A percentile compares a stretch with the other conserved stretches of the same genome.
Conservation (phyloP, 2,888 invertebrate species). For the Saturnia pavonia region DNA sequence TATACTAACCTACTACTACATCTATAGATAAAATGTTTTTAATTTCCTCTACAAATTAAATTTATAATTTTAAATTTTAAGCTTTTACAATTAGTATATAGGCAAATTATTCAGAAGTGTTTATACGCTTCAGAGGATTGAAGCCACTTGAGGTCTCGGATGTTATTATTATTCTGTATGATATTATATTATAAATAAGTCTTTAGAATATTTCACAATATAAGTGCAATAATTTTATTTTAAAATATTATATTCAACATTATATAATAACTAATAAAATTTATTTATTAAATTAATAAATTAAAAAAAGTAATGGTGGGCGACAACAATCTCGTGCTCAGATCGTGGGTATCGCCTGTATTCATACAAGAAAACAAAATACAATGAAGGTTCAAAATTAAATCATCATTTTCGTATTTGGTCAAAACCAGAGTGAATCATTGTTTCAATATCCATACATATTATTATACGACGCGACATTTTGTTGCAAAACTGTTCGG, state of each 20-base stretch:
- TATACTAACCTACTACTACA: neutral
- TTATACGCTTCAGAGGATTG: neutral
- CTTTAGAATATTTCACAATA: neutral
- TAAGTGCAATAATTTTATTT: neutral
- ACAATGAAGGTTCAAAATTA: constrained; percentile 4
- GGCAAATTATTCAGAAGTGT: neutral
- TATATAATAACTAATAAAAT: too few relatives aligned
- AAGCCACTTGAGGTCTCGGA: neutral
- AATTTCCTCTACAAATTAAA: neutral
- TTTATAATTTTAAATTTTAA: neutral
- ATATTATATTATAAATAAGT: too few relatives aligned
- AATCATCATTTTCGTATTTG: constrained; percentile 6
- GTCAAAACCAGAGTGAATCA: constrained; percentile 5
- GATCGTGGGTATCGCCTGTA: neutral
- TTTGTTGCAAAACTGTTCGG: neutral
- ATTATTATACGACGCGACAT: neutral
- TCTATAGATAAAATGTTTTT: too few relatives aligned
- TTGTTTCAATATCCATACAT: neutral
- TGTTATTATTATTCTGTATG: too few relatives aligned
- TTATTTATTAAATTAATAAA: too few relatives aligned
- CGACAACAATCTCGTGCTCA: constrained; percentile 6
- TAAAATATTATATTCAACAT: neutral
- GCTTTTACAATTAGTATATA: neutral
- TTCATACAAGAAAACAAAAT: neutral
- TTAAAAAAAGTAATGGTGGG: neutral